Base-by-base conservation (phyloP, 2,113 vertebrate species). In the Rhagologus leucostigma region DNA sequence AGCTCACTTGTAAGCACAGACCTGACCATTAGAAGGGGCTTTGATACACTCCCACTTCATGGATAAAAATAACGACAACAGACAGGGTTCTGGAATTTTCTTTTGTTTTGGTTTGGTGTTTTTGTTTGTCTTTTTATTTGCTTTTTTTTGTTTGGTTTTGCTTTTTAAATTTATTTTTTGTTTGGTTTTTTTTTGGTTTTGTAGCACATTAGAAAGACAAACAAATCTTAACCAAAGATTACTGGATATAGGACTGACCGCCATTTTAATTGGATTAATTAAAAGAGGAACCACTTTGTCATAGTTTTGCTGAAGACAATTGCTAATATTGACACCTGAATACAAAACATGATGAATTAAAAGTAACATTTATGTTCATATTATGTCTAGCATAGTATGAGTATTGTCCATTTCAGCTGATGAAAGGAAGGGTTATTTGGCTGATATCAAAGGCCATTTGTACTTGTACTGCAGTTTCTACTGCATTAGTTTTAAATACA, bases 401-500 rank as follows among this genome's bases (percentile, higher is more conserved):
- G 0, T 47, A 49, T 67, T 94, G 91, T 85, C 88, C 82, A 75
- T 81, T 90, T 81, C 33, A 84, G 17, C 12, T 75, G 65, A 59
- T 42, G 35, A 80, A 76, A 91, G 23, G 18, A 74, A 62, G 27
- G 35, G 17, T 47, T 79, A 87, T 63, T 87, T 87, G 50, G 50
- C 39, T 95, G 71, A 73, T 83, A 92, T 32, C 57, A 89, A 81
- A 74, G 87, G 85, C 60, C 62, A 85, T 95, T 92, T 96, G 71
- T 89, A 86, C 56, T 96, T 88, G 62, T 84, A 90, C 53, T 88
- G 81, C 42, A 90, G 74, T 94, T 95, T 96, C 89, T 94, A 86
- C 83, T 92, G 87, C 70, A 64, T 88, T 95, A 87, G 53, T 91
- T 96, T 90, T 90, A 95, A 94, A 86, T 89, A 94, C 42, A 94